Evolutionary conservation across 2,113 vertebrate genomes (phyloP), one percentile per base, ranked within the genome.

Genomic region (Bolborhynchus lineola): DNA sequence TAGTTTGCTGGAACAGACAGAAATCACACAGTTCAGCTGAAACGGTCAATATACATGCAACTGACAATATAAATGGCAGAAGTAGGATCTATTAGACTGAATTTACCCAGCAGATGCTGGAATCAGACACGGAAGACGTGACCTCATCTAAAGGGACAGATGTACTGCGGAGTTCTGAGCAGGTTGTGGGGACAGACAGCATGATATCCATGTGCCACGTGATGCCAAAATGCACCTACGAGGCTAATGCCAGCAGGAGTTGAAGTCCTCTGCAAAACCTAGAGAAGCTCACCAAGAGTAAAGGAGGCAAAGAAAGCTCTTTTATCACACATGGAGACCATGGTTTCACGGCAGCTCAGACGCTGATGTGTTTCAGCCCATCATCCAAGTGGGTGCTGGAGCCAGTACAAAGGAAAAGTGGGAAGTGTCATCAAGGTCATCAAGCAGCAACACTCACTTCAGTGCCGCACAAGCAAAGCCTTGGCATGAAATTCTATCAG

Each of bases 141-240:
- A 64, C 16, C 71, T 55, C 33, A 79, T 20, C 52, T 37, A 18
- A 71, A 71, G 26, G 17, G 14, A 63, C 9, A 47, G 74, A 76
- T 16, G 35, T 5, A 55, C 10, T 28, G 50, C 28, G n/a, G 52
- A 62, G 49, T 18, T 49, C 37, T 23, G n/a, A 70, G 81, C 64
- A 63, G 72, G n/a, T 84, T 17, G 16, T 2, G 3, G 16, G 42
- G n/a, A 15, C 17, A 82, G 60, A 23, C 41, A 83, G 41, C 2
- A 2, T 1, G 4, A 60, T 6, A 50, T 0, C 5, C 2, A 0
- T 4, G 9, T 59, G 74, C 44, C 24, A 9, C 0, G 0, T 2
- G 9, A 50, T 16, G 12, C 17, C 57, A 2, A 0, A 5, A 52
- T 5, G 21, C 4, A 2, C 16, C 21, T 47, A 50, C 33, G 7